Evolutionary conservation across 2,113 vertebrate species (phyloP).

Genomic region (Pongo abelii): DNA sequence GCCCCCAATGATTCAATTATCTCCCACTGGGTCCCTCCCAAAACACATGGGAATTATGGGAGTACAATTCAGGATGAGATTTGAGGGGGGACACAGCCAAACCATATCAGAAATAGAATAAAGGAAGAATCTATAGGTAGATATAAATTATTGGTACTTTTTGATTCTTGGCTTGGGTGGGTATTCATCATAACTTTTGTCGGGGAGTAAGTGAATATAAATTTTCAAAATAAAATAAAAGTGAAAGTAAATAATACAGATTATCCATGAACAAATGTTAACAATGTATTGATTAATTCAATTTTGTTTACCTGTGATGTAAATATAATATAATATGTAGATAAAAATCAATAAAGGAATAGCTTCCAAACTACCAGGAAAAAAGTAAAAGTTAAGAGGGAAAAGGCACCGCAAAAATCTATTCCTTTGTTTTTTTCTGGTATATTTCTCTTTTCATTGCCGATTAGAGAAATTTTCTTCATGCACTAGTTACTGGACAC

Average conservation of each 20-base stretch:
- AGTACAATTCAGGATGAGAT: too few species aligned
- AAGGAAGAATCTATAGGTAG: background rate
- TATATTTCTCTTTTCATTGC: background rate
- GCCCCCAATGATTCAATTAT: too few species aligned
- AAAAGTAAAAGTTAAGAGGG: background rate
- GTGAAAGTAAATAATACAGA: background rate
- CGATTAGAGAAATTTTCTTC: background rate
- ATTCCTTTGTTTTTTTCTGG: background rate
- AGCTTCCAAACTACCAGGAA: background rate
- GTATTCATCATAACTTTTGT: background rate
- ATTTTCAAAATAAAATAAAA: background rate
- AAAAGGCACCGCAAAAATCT: background rate
- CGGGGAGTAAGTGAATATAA: background rate
- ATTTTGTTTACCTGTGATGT: background rate
- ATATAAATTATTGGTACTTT: background rate
- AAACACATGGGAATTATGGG: too few species aligned
- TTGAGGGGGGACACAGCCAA: too few species aligned
- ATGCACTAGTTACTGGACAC: conserved; percentile 2
- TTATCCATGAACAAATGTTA: background rate
- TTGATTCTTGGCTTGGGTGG: background rate
- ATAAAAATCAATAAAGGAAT: background rate
- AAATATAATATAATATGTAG: background rate
- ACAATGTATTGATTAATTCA: background rate
- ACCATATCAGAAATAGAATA: background rate
- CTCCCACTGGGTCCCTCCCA: too few species aligned